Base-by-base conservation (phyloP, 1,140 invertebrate genomes). In the Ylistrum balloti region DNA sequence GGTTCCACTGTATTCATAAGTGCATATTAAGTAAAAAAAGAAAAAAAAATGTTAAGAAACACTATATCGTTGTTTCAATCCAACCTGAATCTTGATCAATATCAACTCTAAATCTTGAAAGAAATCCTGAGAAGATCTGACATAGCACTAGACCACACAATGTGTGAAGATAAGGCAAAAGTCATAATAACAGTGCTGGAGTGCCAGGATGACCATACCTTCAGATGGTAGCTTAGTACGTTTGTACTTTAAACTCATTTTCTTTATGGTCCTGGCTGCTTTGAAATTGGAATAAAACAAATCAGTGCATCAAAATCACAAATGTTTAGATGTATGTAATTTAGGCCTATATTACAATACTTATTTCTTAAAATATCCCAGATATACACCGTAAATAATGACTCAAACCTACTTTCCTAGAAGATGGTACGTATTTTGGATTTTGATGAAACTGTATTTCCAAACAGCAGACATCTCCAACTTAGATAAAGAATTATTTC, bases 161-260 rank as follows among this genome's bases (percentile, higher is more conserved):
- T 74, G 56, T 74, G 56, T 74, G 56, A 74, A 28, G 56, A 74
- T 74, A 74, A 74, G 5, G 17, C 28, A 74, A 74, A 74, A 45
- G 9, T 28, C n/a, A 11, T 74, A 74, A 74, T 74, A 28, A 74
- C 11, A 74, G n/a, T 28, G 45, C 11, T 20, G 22, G 11, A 74
- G 56, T 74, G 56, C 56, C 56, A 74, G 56, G 28, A 74, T 74
- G 56, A 74, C 56, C 56, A 74, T 74, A 74, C 56, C 56, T 74
- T 74, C 56, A 28, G 56, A 74, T 28, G 56, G n/a, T 28, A 74
- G 22, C 56, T 74, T 74, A 74, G 56, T 74, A 28, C 56, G 56
- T 74, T 74, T 74, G 56, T 74, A 74, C 56, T 74, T 74, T 74
- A 74, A 74, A 74, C 56, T 74, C 56, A 74, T 74, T 74, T 74